Evolutionary conservation across 2,113 vertebrate genomes (phyloP), one percentile per base, ranked within the genome.

Genomic region (Thymallus thymallus): DNA sequence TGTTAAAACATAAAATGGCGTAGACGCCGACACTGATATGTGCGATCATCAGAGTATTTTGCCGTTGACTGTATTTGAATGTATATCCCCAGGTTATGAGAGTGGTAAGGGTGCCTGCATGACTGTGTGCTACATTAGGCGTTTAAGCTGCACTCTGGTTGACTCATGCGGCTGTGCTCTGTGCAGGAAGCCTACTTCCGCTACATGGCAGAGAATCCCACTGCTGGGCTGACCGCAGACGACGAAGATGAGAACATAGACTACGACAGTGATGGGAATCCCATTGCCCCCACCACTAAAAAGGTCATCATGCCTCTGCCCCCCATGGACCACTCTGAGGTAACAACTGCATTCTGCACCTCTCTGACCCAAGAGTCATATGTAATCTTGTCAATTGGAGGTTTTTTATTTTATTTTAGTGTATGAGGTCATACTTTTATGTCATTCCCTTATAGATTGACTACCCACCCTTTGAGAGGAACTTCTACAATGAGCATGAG

Each of bases 171-270:
- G 67, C 76, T 90, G 62, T 73, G 80, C 83, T 92, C 91, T 93
- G 92, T 95, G 93, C 95, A 99, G 97, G 98, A 99, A 93, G 98
- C 98, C 63, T 99, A 99, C 84, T 99, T 99, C 87, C 96, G 97
- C 76, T 99, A 97, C 90, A 99, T 99, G 98, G 97, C 97, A 68
- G 98, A 99, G 92, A 99, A 99, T 85, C 98, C 98, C 78, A 99
- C 95, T 64, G 98, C 98, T 26, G 97, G 98, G 45, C 93, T 99
- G 86, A 94, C 95, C 74, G 95, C 87, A 62, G 97, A 98, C 75
- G 98, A 99, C 22, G 98, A 99, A 6, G 98, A 99, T 16, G 98
- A 99, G 82, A 95, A 95, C 77, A 84, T 99, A 75, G 97, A 99
- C 41, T 99, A 99, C 66, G 98, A 99, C n/a, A 99, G 98, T 73